A percentile compares a stretch with the other conserved stretches of the same genome.
Conservation (phyloP, 2,888 invertebrate species). For the Thymelicus acteon region DNA sequence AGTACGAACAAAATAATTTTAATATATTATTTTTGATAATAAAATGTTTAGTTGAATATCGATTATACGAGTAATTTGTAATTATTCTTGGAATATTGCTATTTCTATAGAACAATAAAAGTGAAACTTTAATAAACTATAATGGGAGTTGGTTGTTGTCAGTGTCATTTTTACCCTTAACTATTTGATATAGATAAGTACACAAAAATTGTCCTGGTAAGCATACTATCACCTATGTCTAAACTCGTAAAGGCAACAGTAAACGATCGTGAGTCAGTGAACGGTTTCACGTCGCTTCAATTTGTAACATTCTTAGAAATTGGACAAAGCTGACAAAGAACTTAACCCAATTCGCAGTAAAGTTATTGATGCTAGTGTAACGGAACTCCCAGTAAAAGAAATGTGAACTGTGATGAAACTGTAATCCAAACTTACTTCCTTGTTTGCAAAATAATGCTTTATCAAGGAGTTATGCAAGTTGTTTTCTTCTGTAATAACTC, state of each 20-base stretch:
- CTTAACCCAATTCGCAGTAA: conserved; percentile 7
- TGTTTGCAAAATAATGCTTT: conserved; percentile 10
- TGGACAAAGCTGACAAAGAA: conserved; percentile 2
- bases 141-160: too few relatives aligned
- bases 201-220: conserved; percentile 1
- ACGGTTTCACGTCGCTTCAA: not conserved
- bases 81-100: too few relatives aligned
- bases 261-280: conserved; percentile 20
- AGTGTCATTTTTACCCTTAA: too few relatives aligned
- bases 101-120: too few relatives aligned
- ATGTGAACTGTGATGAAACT: conserved; percentile 24
- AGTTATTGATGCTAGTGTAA: conserved; percentile 14
- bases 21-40: not conserved
- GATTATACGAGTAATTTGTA: too few relatives aligned
- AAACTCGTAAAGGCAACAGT: conserved; percentile 14
- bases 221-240: conserved; percentile 6
- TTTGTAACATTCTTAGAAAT: conserved; percentile 20
- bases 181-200: not conserved
- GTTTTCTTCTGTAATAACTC: conserved; percentile 19
- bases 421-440: conserved; percentile 21
- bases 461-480: conserved; percentile 21
- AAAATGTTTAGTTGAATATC: not conserved
- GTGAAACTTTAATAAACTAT: too few relatives aligned
- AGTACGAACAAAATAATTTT: not conserved
- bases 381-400: conserved; percentile 1